A percentile compares a stretch with the other conserved stretches of the same genome.
These are phyloP conservation scores for Agrochola lychnidis DNA, from an alignment of 2,888 invertebrate species.

Conservation along the genomic window DNA sequence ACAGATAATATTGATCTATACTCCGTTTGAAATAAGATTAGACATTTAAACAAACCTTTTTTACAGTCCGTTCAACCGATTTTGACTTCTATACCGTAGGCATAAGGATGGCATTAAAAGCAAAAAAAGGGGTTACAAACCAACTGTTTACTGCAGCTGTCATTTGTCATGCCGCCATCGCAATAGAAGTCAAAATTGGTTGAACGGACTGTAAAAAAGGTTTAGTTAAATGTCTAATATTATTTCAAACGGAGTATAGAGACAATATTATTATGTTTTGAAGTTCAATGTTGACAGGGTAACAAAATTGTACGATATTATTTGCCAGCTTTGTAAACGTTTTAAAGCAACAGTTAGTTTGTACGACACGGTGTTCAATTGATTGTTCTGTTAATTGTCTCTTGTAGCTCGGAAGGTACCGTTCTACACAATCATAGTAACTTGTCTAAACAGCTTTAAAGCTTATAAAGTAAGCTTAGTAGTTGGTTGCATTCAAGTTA, in stretches of 20 bases:
- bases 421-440: conserved; percentile 22
- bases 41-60: too few relatives aligned
- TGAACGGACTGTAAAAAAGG: too few relatives aligned
- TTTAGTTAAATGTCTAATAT: too few relatives aligned
- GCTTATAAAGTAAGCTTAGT: conserved; percentile 2
- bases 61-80: too few relatives aligned
- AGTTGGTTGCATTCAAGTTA: neutral
- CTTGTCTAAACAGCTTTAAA: conserved; percentile 1
- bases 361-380: conserved; percentile 44
- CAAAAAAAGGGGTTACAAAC: too few relatives aligned
- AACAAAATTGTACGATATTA: conserved; percentile 21
- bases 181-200: too few relatives aligned
- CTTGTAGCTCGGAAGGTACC: conserved; percentile 20
- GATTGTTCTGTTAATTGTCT: conserved; percentile 42
- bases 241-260: too few relatives aligned
- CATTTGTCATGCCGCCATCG: too few relatives aligned
- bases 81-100: too few relatives aligned
- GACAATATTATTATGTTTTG: conserved; percentile 27
- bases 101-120: too few relatives aligned
- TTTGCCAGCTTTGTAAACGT: conserved; percentile 4
- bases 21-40: too few relatives aligned
- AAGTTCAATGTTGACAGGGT: conserved; percentile 23
- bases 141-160: too few relatives aligned
- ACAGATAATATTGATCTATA: conserved; percentile 1
- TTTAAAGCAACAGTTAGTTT: conserved; percentile 32